Evolutionary conservation across 2,888 invertebrate species (phyloP), one percentile per base, ranked within the genome.

Genomic region (Cactoblastis cactorum): DNA sequence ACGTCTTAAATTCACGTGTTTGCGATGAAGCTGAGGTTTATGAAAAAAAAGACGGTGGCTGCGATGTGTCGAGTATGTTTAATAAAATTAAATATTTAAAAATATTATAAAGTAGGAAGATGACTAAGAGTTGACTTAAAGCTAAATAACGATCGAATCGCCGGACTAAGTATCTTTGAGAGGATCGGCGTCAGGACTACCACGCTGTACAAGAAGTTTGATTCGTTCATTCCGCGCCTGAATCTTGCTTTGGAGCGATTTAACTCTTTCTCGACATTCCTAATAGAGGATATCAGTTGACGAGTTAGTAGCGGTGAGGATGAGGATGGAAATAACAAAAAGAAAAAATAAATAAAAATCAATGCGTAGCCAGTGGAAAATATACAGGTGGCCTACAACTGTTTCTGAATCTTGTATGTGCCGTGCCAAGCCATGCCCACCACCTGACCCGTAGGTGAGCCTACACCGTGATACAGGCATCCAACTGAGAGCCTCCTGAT

Each of bases 141-240:
- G 66, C 77, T 79, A 77, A 57, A 61, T 60, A 63, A 58, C 65
- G 67, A 62, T 55, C 39, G 19, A 33, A 51, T 60, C 64, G 65
- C 58, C 58, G 56, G 58, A 65, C 79, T 92, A 94, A 76, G 92
- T 92, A 83, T 94, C 94, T 79, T 75, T 74, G 57, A 94, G 91
- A 77, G 93, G 92, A 72, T 95, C 94, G 78, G 93, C 91, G 87
- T 95, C 95, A 67, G 97, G 96, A 70, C 93, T 93, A 88, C 96
- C 97, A 79, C 96, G 94, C 91, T 96, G 95, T 81, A 95, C 92
- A 74, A 97, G 91, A 69, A 96, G 91, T 87, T 96, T 97, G 77
- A 96, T 94, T 78, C 96, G 94, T 90, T 97, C 97, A 82, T 94
- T 94, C 66, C 95, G 94, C 88, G 95, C 94, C 75, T 94, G 92